Evolutionary conservation across 1,140 invertebrate genomes (phyloP), one percentile per base, ranked within the genome.

Genomic region (Hyles vespertilio): DNA sequence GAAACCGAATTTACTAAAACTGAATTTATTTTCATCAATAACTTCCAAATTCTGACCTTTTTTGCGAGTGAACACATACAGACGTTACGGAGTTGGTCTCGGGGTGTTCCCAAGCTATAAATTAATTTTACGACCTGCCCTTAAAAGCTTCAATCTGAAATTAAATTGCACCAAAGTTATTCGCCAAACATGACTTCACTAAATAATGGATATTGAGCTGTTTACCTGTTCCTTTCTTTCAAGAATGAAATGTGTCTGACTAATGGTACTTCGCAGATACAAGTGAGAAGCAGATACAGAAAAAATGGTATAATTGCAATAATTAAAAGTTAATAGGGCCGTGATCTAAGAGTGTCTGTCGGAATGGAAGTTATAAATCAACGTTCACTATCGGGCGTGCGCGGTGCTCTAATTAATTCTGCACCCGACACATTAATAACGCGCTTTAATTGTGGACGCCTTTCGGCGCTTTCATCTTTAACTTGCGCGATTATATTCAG

Each of bases 341-440:
- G 54, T 63, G 58, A 58, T 63, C 61, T 56, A 44, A 46, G 43
- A 49, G 45, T 63, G 51, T 63, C 61, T 61, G 58, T 50, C 52
- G 9, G 62, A 65, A 65, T 50, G 45, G 40, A 36, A 22, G 65
- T 32, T 59, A 71, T 71, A 71, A 67, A 71, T 72, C 62, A 65
- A 56, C n/a, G 49, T 63, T 59, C 57, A 65, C 58, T 71, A 68
- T 71, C 59, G 54, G 61, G 43, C 51, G 44, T 59, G 56, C 60
- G 56, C 61, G 49, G 52, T 44, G 53, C 55, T 63, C 61, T 72
- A 63, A 69, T 69, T 69, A 66, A 69, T 71, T 60, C 49, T 61
- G 55, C 59, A 65, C 50, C 55, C 57, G 63, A 65, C 57, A 64
- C 62, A 68, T 70, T 70, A 67, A 67, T 70, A 71, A 71, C 62